Evolutionary conservation across 2,113 vertebrate genomes (phyloP).

Genomic region (Lepisosteus oculatus): DNA sequence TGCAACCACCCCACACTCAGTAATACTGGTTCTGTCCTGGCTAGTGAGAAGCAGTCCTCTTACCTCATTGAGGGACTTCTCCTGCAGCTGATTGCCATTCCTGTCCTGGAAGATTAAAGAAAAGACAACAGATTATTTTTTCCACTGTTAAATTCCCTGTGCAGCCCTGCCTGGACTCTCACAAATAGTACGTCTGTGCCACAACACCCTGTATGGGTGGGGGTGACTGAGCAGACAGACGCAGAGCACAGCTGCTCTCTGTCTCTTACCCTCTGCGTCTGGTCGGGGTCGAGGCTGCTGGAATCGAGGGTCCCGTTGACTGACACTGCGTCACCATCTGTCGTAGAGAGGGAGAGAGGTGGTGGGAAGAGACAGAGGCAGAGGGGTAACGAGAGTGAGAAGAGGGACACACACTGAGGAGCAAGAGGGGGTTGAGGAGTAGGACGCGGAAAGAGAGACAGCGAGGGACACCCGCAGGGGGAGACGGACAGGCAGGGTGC

Average conservation of each 20-base stretch:
- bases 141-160: background rate
- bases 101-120: slow-evolving; percentile 64
- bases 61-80: slow-evolving; percentile 71
- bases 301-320: slow-evolving; percentile 74
- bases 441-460: slow-evolving; percentile 9
- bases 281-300: slow-evolving; percentile 40
- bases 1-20: slow-evolving; percentile 9
- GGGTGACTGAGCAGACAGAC: background rate
- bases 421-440: background rate
- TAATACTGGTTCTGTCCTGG: background rate
- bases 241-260: background rate
- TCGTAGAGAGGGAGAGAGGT: background rate
- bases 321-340: slow-evolving; percentile 70
- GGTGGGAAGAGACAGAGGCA: background rate
- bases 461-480: background rate
- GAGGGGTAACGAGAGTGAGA: background rate
- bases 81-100: slow-evolving; percentile 84
- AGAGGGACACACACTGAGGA: slow-evolving; percentile 1
- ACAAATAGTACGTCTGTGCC: slow-evolving; percentile 9
- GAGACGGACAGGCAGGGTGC: slow-evolving; percentile 34
- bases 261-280: slow-evolving; percentile 63
- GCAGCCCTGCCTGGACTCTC: slow-evolving; percentile 26
- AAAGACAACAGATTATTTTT: background rate
- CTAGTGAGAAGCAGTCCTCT: background rate
- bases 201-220: slow-evolving; percentile 15